phyloP scores from a whole-genome alignment of 2,113 vertebrate genomes.

The Lophochroa leadbeateri region DNA sequence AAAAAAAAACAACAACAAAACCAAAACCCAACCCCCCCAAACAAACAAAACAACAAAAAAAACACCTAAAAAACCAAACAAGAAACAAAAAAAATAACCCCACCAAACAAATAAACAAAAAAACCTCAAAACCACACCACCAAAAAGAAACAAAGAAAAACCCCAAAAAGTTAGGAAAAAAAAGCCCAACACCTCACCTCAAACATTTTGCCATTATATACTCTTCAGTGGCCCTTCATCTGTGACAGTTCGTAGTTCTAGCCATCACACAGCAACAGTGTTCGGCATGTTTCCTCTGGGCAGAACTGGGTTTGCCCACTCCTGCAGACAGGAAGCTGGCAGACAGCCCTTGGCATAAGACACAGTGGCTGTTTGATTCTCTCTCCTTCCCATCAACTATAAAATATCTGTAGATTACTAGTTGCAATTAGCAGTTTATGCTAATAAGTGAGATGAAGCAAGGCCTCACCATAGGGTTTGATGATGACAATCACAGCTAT shows the following conservation, averaged over 20 bases:
- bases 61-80: neutral
- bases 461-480: neutral
- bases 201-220: accelerated
- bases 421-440: neutral
- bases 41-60: neutral
- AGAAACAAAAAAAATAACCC: accelerated
- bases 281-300: neutral
- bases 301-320: neutral
- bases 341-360: neutral
- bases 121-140: accelerated
- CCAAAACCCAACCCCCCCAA: too few species aligned
- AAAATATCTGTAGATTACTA: neutral
- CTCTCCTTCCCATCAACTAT: neutral
- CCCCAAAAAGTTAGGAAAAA: neutral
- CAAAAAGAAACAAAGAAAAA: neutral
- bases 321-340: neutral
- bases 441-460: neutral
- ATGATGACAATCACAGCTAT: neutral
- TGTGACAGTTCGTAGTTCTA: neutral
- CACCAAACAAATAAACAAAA: neutral
- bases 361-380: neutral
- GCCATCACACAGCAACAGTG: accelerated
- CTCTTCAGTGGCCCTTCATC: neutral
- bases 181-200: neutral
- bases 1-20: neutral